These are phyloP conservation scores for Galleria mellonella DNA, from an alignment of 1,140 invertebrate genomes.

Conservation along the genomic window DNA sequence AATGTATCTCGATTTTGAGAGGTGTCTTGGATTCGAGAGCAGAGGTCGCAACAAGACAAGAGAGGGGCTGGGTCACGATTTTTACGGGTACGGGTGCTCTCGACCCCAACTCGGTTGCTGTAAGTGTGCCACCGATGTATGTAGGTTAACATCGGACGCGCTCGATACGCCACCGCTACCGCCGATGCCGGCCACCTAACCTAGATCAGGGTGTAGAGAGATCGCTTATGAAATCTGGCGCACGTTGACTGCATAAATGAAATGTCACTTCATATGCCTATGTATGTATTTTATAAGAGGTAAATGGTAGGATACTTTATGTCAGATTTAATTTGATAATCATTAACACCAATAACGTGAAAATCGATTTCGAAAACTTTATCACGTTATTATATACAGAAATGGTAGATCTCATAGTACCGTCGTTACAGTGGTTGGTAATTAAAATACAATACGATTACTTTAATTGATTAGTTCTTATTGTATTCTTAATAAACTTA, in stretches of 20 bases:
- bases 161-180: conserved; percentile 62
- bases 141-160: conserved; percentile 72
- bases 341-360: too few species aligned
- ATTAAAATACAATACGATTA: too few species aligned
- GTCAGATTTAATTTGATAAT: too few species aligned
- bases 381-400: too few species aligned
- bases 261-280: conserved; percentile 41
- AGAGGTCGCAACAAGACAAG: conserved; percentile 19
- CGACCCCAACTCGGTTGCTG: conserved; percentile 48
- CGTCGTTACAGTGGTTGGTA: too few species aligned
- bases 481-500: too few species aligned
- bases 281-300: conserved; percentile 8
- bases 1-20: too few species aligned
- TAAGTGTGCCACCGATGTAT: conserved; percentile 59
- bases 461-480: too few species aligned
- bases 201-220: conserved; percentile 71
- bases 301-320: background rate
- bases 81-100: conserved; percentile 56
- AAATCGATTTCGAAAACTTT: too few species aligned
- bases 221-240: conserved; percentile 72
- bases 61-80: conserved; percentile 54
- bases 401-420: too few species aligned
- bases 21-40: conserved; percentile 22
- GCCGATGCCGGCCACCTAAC: conserved; percentile 68
- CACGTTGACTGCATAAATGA: conserved; percentile 59